These are phyloP conservation scores for Cordylochernes scorpioides DNA, from an alignment of 2,888 invertebrate genomes.

Conservation along the genomic window DNA sequence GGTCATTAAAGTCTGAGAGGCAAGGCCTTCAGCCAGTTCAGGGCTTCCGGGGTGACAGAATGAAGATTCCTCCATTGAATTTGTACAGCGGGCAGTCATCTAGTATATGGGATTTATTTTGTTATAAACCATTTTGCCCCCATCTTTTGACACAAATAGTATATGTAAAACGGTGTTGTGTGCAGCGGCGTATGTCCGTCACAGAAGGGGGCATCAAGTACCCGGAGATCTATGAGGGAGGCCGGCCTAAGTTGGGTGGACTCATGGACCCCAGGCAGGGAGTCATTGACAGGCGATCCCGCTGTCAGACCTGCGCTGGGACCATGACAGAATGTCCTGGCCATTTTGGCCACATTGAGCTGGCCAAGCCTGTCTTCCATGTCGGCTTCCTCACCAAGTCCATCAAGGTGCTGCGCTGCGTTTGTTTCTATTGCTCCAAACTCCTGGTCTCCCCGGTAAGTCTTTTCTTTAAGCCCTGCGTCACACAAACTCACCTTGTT, in stretches of 20 bases:
- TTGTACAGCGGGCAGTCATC: too few species aligned
- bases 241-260: conserved; percentile 85
- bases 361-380: conserved; percentile 95
- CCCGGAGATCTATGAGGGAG: conserved; percentile 94
- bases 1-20: too few species aligned
- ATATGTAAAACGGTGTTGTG: conserved; percentile 17
- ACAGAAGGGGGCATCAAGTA: conserved; percentile 87
- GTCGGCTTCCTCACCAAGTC: conserved; percentile 91
- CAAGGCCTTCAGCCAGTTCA: too few species aligned
- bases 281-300: conserved; percentile 70
- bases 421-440: conserved; percentile 96
- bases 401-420: conserved; percentile 87
- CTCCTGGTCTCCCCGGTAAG: conserved; percentile 76
- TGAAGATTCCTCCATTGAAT: too few species aligned
- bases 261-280: conserved; percentile 98
- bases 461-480: too few species aligned
- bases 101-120: too few species aligned
- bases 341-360: conserved; percentile 93
- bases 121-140: too few species aligned
- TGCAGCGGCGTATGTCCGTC: conserved; percentile 84
- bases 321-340: conserved; percentile 98
- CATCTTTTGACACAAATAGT: too few species aligned
- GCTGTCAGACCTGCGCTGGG: conserved; percentile 82
- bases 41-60: too few species aligned
- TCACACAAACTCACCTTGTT: too few species aligned